These are phyloP conservation scores for Drosophila takahashii DNA, from an alignment of 1,140 invertebrate species.

Conservation along the genomic window DNA sequence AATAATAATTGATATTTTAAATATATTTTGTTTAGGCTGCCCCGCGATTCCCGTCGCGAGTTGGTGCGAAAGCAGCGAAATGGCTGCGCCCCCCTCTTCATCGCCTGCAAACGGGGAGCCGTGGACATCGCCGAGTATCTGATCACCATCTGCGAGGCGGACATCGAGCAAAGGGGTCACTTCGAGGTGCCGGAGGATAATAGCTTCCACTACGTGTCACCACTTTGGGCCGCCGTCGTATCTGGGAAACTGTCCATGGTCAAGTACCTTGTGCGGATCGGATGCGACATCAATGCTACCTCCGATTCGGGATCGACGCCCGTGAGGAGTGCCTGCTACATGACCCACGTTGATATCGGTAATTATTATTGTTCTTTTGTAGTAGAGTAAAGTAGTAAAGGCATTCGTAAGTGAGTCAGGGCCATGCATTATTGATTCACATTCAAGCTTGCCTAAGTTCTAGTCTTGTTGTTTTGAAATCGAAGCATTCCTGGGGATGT, in stretches of 20 bases:
- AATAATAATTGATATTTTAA: not conserved
- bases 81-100: constrained; percentile 94
- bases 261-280: constrained; percentile 91
- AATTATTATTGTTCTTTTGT: constrained; percentile 18
- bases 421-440: constrained; percentile 5
- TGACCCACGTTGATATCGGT: constrained; percentile 94
- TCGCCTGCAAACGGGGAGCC: constrained; percentile 93
- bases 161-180: constrained; percentile 93
- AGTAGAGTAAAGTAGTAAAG: too few relatives aligned
- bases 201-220: constrained; percentile 93
- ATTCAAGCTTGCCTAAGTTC: not conserved
- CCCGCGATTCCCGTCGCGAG: constrained; percentile 72
- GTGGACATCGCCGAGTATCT: constrained; percentile 95
- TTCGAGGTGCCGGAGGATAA: constrained; percentile 90
- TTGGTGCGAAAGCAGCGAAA: constrained; percentile 85
- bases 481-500: not conserved
- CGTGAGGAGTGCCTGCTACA: constrained; percentile 95
- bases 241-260: constrained; percentile 93
- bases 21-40: constrained; percentile 44
- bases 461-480: not conserved
- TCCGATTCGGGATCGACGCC: constrained; percentile 94
- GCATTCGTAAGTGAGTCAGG: too few relatives aligned
- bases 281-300: constrained; percentile 93
- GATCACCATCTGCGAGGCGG: constrained; percentile 91
- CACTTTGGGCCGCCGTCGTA: constrained; percentile 96